These are phyloP conservation scores for Colaptes auratus DNA, from an alignment of 2,113 vertebrate genomes.

Conservation along the genomic window DNA sequence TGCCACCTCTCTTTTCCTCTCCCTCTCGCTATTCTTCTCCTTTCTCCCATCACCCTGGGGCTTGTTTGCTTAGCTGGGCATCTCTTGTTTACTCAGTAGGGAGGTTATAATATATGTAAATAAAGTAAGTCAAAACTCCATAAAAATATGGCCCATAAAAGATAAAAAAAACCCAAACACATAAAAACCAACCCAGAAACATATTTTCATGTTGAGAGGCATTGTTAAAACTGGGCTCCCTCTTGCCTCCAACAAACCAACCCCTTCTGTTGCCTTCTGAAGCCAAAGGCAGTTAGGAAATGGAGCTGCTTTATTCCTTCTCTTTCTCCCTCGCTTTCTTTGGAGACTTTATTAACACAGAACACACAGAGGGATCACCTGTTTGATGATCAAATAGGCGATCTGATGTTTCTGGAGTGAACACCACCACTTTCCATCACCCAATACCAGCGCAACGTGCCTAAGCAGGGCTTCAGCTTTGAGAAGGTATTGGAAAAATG, in stretches of 20 bases:
- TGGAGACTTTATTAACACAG: not conserved
- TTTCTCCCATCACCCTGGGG: constrained; percentile 52
- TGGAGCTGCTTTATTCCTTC: not conserved
- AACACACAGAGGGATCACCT: not conserved
- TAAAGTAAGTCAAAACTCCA: constrained; percentile 30
- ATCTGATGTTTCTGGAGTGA: not conserved
- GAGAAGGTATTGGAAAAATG: not conserved
- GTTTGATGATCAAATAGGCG: not conserved
- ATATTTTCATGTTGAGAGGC: not conserved
- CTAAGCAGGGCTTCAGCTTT: not conserved
- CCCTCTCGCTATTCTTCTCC: constrained; percentile 51
- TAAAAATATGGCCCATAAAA: constrained; percentile 15
- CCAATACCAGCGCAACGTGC: fast-evolving
- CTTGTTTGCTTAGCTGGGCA: constrained; percentile 67
- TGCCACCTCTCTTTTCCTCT: constrained; percentile 73
- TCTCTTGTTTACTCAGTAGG: constrained; percentile 59
- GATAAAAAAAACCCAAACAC: not conserved
- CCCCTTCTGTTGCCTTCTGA: not conserved
- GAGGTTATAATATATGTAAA: constrained; percentile 56
- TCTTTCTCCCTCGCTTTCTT: not conserved
- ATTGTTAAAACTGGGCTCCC: not conserved
- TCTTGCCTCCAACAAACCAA: not conserved
- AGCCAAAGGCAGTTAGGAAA: not conserved
- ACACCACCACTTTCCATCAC: not conserved
- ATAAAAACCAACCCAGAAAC: not conserved